Evolutionary conservation across 2,888 invertebrate species (phyloP).

Genomic region (Lithophane semibrunnea): DNA sequence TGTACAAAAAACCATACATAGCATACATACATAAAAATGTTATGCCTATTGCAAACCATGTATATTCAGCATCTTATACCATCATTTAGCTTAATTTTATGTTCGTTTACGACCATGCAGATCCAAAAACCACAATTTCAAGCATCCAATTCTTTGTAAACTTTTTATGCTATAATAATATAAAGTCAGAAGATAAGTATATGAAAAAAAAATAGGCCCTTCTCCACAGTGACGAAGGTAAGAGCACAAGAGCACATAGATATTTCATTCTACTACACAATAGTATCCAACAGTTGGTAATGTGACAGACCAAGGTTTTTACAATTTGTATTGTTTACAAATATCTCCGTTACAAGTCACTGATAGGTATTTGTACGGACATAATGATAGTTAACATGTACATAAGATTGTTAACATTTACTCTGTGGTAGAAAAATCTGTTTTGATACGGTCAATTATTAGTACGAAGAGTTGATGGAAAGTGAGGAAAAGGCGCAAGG

Average conservation of each 20-base stretch:
- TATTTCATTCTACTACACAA: slow-evolving; percentile 26
- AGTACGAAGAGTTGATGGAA: neutral
- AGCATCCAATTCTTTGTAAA: neutral
- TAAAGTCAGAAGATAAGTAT: neutral
- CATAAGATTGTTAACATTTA: neutral
- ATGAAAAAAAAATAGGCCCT: neutral
- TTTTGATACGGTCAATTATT: neutral
- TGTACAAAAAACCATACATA: too few species aligned
- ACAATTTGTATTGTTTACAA: slow-evolving; percentile 35
- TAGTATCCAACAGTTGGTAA: neutral
- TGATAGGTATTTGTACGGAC: neutral
- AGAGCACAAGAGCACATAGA: too few species aligned
- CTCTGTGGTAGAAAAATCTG: neutral
- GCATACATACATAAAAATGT: too few species aligned
- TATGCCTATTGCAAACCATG: too few species aligned
- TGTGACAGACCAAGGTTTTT: slow-evolving; percentile 38
- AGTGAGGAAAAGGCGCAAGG: too few species aligned
- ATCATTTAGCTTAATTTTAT: neutral
- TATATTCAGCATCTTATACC: neutral
- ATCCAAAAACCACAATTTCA: neutral
- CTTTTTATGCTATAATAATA: neutral
- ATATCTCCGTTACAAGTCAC: neutral
- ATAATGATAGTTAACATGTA: neutral
- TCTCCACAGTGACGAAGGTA: neutral
- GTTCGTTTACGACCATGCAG: neutral